phyloP scores from a whole-genome alignment of 1,140 invertebrate species.

The Drosophila simulans region DNA sequence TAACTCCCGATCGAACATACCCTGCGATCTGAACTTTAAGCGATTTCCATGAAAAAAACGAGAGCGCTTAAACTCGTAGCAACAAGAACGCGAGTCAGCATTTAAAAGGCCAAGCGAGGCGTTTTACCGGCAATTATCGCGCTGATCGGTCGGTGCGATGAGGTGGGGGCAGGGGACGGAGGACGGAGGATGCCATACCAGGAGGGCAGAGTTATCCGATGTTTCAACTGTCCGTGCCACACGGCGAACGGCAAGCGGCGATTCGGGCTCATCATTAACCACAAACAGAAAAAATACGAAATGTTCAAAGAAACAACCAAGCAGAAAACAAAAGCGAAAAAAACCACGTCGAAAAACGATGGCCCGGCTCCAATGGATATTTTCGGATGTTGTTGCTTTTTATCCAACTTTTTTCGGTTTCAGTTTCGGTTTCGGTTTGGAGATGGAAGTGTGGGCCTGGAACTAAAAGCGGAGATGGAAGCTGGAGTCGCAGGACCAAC shows the following conservation, averaged over 20 bases:
- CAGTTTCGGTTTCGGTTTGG: conserved; percentile 53
- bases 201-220: conserved; percentile 32
- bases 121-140: conserved; percentile 83
- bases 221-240: conserved; percentile 28
- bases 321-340: conserved; percentile 67
- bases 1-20: conserved; percentile 15
- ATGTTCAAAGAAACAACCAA: conserved; percentile 25
- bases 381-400: conserved; percentile 29
- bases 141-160: conserved; percentile 35
- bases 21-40: conserved; percentile 28
- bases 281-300: conserved; percentile 46
- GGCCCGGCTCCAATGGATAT: conserved; percentile 21
- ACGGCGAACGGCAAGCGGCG: conserved; percentile 34
- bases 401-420: conserved; percentile 43
- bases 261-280: conserved; percentile 71
- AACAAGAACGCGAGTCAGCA: conserved; percentile 60
- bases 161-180: neutral
- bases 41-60: conserved; percentile 46
- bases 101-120: conserved; percentile 82
- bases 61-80: conserved; percentile 27
- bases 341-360: conserved; percentile 66
- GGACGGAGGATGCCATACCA: too few relatives aligned
- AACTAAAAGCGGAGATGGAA: conserved; percentile 6
- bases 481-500: conserved; percentile 41
- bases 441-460: conserved; percentile 30